phyloP scores from a whole-genome alignment of 2,888 invertebrate genomes.

The Tinea pellionella region DNA sequence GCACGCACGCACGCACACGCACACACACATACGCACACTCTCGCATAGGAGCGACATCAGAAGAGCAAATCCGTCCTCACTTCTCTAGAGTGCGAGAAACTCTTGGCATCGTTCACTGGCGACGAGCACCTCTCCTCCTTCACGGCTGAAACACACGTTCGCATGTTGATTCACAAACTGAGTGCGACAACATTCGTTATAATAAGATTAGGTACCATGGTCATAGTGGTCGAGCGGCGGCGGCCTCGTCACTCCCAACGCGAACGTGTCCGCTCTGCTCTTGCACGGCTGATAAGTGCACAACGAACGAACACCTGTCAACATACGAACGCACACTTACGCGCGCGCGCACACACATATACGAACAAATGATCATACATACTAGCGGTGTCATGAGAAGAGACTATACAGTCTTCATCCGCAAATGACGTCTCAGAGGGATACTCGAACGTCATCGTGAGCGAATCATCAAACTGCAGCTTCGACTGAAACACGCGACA shows the following conservation, averaged over 20 bases:
- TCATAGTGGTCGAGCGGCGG: conserved; percentile 24
- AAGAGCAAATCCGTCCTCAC: conserved; percentile 54
- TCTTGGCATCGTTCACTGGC: conserved; percentile 31
- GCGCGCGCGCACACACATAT: too few relatives aligned
- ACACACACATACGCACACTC: too few relatives aligned
- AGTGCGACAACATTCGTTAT: not conserved
- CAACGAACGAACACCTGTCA: conserved; percentile 82
- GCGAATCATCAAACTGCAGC: conserved; percentile 89
- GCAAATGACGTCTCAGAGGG: conserved; percentile 89
- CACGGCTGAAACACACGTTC: not conserved
- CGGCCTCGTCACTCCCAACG: conserved; percentile 81
- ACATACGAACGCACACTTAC: conserved; percentile 55
- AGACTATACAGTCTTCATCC: too few relatives aligned
- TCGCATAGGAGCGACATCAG: conserved; percentile 26
- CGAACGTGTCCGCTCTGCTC: conserved; percentile 75
- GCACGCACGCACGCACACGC: too few relatives aligned
- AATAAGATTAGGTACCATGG: not conserved
- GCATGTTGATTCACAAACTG: not conserved
- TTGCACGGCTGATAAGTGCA: conserved; percentile 88
- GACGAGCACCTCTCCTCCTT: conserved; percentile 33
- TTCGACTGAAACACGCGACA: conserved; percentile 73
- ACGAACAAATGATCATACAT: too few relatives aligned
- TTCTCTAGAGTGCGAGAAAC: conserved; percentile 49
- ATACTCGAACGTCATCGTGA: conserved; percentile 92
- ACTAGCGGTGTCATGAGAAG: too few relatives aligned